Conservation (phyloP, 2,888 invertebrate species). For the Dorcus hopei region DNA sequence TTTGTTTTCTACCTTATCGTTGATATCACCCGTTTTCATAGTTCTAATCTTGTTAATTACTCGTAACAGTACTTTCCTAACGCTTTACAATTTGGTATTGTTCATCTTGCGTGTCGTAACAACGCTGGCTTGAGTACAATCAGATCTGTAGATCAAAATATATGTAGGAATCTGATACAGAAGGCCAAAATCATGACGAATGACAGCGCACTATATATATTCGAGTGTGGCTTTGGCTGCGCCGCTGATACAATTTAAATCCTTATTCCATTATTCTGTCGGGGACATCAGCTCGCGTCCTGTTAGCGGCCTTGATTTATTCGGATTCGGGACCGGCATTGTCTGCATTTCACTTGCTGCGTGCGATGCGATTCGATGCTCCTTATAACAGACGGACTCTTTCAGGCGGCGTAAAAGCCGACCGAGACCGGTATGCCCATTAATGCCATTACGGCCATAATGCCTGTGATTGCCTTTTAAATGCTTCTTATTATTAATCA, state of each 20-base stretch:
- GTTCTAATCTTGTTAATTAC: neutral
- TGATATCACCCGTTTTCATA: neutral
- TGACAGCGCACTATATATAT: constrained; percentile 36
- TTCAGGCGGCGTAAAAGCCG: neutral
- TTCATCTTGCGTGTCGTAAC: neutral
- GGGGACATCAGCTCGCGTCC: constrained; percentile 43
- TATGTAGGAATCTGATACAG: constrained; percentile 26
- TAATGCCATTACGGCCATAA: too few relatives aligned
- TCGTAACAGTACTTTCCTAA: too few relatives aligned
- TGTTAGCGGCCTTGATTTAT: constrained; percentile 48
- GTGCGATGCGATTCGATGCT: constrained; percentile 4
- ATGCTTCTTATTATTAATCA: too few relatives aligned
- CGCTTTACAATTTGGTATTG: neutral
- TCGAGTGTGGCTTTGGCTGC: constrained; percentile 27
- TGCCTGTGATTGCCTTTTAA: too few relatives aligned
- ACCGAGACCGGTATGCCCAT: neutral
- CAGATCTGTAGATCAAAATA: constrained; percentile 23
- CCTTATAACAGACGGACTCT: neutral
- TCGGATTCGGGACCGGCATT: constrained; percentile 44
- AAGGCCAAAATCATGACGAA: constrained; percentile 38
- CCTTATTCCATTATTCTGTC: constrained; percentile 49
- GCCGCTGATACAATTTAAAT: constrained; percentile 45
- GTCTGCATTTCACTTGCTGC: constrained; percentile 29
- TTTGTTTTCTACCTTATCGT: too few relatives aligned
- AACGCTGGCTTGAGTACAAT: constrained; percentile 3